Evolutionary conservation across 2,888 invertebrate genomes (phyloP), one percentile per base, ranked within the genome.

Genomic region (Scaptomyza cyrtandrae): DNA sequence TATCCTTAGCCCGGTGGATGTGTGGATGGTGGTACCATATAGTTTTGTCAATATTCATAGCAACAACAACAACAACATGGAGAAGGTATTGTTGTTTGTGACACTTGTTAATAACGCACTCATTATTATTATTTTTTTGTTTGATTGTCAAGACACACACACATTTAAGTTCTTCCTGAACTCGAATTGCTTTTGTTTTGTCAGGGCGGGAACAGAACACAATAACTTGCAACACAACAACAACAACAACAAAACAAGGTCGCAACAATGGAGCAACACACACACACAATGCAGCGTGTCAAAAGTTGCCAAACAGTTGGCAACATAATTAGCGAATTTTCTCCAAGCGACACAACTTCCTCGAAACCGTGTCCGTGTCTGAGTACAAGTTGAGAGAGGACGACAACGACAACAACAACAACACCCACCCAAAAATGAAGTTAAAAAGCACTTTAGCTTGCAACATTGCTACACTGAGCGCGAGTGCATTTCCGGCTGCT

Each of bases 291-390:
- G 16, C 65, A 52, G 41, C 55, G 37, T 37, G 37, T 37, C n/a
- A 37, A 57, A 52, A 65, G 65, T 54, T 44, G 41, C 64, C 35
- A 61, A 53, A 43, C 52, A 58, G 48, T 75, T 4, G 78, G 80
- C 82, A 82, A 80, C 80, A 83, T 83, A 85, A 84, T 84, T 84
- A 85, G 85, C 83, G 81, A 78, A 65, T 80, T 83, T 83, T 78
- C 14, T 19, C 73, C 61, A 58, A 66, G 41, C 59, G 60, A 13
- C 49, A 76, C 75, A 74, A 62, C 66, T 58, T 67, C 66, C 56
- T 67, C 19, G 41, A 71, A 39, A 39, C 53, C 35, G 50, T 62
- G 57, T 70, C 60, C 80, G 83, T 80, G 83, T 75, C 79, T 75
- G 80, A 77, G 72, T 46, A 63, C 64, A 16, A 7, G 44, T 54